Conservation (phyloP, 2,797 vertebrate species). For the Myotis pilosus region DNA sequence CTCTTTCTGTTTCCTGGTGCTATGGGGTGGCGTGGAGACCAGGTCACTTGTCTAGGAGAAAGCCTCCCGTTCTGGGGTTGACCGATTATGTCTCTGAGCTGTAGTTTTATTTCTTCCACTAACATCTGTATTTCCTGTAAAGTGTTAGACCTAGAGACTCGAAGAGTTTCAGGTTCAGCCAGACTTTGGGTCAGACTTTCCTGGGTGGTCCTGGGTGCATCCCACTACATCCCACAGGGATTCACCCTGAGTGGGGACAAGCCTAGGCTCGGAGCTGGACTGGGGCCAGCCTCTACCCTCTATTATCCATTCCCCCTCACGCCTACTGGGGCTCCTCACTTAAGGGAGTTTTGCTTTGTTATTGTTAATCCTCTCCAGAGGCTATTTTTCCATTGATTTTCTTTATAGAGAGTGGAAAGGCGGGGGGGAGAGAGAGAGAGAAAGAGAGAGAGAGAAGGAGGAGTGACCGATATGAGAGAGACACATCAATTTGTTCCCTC, state of each 20-base stretch:
- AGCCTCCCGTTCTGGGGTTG: neutral
- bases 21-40: fast-evolving
- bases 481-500: neutral
- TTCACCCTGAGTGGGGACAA: neutral
- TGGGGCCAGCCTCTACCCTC: too few species aligned
- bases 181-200: neutral
- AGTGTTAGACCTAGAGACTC: neutral
- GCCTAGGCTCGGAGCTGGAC: neutral
- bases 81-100: neutral
- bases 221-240: neutral
- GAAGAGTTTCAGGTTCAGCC: neutral
- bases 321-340: neutral
- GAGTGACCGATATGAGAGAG: neutral
- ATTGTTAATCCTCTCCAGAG: neutral
- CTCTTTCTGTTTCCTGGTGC: neutral
- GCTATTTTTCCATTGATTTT: neutral
- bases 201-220: neutral
- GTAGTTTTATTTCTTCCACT: neutral
- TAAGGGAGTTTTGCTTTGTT: neutral
- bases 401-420: neutral
- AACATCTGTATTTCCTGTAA: neutral
- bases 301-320: too few species aligned
- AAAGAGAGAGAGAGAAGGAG: neutral
- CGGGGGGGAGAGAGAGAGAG: neutral
- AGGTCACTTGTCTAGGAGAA: neutral